Evolutionary conservation across 92 coral and sea anemone genomes (phyloP).

Genomic region (Blastomussa wellsi): DNA sequence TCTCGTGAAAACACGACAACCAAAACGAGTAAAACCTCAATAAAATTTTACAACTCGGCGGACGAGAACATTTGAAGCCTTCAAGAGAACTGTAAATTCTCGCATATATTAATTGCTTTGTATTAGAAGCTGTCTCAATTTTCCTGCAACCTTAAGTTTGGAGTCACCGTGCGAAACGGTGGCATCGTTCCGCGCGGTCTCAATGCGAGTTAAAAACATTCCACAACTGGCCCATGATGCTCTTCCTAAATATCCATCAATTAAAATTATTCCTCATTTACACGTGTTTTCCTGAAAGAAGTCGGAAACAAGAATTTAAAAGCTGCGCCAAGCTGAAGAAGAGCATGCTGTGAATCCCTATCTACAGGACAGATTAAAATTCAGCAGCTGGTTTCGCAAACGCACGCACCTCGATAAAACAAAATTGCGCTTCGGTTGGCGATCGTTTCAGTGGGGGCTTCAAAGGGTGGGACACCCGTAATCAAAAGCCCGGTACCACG

Average conservation of each 20-base stretch:
- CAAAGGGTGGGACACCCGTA: conserved; percentile 7
- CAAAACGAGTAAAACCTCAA: not conserved
- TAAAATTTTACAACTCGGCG: too few relatives aligned
- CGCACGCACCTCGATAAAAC: conserved; percentile 21
- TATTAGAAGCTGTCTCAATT: not conserved
- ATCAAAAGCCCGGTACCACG: conserved; percentile 4
- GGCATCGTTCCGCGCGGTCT: not conserved
- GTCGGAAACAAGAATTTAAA: conserved; percentile 3
- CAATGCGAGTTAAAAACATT: not conserved
- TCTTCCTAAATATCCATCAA: not conserved
- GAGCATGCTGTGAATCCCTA: conserved; percentile 14
- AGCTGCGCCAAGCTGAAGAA: conserved; percentile 6
- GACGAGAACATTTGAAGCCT: not conserved
- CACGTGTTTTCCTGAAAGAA: conserved; percentile 1
- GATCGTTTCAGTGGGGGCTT: conserved; percentile 2
- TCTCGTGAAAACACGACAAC: not conserved
- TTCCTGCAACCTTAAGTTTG: not conserved
- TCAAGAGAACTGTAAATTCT: conserved; percentile 15
- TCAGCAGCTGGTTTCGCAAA: conserved; percentile 20
- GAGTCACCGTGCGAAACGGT: not conserved
- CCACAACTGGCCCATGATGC: not conserved
- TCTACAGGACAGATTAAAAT: not conserved
- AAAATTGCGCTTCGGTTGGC: not conserved
- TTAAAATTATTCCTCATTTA: conserved; percentile 2
- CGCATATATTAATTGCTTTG: conserved; percentile 1